These are phyloP conservation scores for Ophiodon elongatus DNA, from an alignment of 2,113 vertebrate species.

Conservation along the genomic window DNA sequence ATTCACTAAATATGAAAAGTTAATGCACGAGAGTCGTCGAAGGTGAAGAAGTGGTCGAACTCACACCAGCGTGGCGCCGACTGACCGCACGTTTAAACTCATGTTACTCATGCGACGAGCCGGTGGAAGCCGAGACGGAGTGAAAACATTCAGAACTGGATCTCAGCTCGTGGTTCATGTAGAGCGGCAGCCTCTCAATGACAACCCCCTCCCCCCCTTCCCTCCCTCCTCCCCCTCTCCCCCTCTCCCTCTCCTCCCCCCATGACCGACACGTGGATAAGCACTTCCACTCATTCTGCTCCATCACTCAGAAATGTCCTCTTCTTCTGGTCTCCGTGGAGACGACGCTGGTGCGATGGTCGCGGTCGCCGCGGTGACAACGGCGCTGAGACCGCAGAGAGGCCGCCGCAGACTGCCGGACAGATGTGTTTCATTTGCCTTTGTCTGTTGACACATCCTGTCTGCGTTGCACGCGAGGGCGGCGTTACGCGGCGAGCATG, in stretches of 20 bases:
- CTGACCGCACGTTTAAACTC: no score
- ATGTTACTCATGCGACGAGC: neutral
- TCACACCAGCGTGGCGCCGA: no score
- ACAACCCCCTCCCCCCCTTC: no score
- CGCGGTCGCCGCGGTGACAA: no score
- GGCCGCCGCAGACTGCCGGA: constrained; percentile 41
- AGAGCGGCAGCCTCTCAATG: constrained; percentile 47
- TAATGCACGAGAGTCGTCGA: no score
- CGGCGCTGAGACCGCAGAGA: constrained; percentile 21
- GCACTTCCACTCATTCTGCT: constrained; percentile 27
- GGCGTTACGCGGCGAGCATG: constrained; percentile 32
- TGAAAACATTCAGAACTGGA: constrained; percentile 41
- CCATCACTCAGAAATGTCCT: no score
- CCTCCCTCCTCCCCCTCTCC: no score
- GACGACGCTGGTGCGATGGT: constrained; percentile 12
- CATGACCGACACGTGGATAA: no score
- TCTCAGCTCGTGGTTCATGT: constrained; percentile 32
- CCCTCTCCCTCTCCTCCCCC: no score
- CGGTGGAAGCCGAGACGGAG: constrained; percentile 15
- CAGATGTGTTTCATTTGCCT: constrained; percentile 69
- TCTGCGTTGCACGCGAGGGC: constrained; percentile 60
- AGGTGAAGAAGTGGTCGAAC: neutral
- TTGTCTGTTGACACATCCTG: constrained; percentile 65
- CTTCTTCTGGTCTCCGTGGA: constrained; percentile 24
- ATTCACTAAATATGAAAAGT: no score